Percentiles rank a stretch among this genome's conserved stretches.
Conservation (phyloP, 2,888 invertebrate species). For the Embidobia sp. region DNA sequence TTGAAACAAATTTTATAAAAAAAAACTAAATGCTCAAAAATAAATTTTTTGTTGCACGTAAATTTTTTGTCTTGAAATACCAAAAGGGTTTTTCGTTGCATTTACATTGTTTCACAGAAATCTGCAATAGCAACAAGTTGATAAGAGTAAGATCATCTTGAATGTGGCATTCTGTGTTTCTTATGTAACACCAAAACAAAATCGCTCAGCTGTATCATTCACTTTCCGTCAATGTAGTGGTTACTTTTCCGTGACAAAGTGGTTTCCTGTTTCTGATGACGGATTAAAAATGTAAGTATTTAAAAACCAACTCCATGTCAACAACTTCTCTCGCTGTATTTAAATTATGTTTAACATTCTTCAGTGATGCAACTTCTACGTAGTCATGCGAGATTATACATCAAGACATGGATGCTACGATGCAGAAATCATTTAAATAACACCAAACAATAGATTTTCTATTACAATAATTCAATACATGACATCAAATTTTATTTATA, state of each 20-base stretch:
- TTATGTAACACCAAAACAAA: conserved; percentile 21
- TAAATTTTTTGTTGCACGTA: too few species aligned
- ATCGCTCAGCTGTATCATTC: conserved; percentile 28
- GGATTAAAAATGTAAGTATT: conserved; percentile 35
- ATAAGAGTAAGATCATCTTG: too few species aligned
- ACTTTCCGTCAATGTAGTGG: conserved; percentile 37
- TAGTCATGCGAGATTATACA: conserved; percentile 9
- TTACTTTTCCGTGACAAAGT: conserved; percentile 48
- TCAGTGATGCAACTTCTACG: conserved; percentile 8
- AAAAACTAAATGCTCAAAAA: too few species aligned
- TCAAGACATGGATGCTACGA: neutral
- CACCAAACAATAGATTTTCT: neutral
- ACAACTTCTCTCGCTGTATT: conserved; percentile 17
- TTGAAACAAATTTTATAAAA: too few species aligned
- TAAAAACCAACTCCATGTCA: conserved; percentile 34
- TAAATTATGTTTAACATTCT: conserved; percentile 1
- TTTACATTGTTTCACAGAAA: too few species aligned
- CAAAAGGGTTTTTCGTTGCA: too few species aligned
- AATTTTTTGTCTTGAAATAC: too few species aligned
- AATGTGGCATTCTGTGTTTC: neutral
- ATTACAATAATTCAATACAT: neutral
- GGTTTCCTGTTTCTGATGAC: conserved; percentile 40
- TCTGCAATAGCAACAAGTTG: too few species aligned
- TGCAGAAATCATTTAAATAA: neutral
- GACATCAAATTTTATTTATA: neutral